phyloP scores from a whole-genome alignment of 2,888 invertebrate species.

The Rhingia rostrata region DNA sequence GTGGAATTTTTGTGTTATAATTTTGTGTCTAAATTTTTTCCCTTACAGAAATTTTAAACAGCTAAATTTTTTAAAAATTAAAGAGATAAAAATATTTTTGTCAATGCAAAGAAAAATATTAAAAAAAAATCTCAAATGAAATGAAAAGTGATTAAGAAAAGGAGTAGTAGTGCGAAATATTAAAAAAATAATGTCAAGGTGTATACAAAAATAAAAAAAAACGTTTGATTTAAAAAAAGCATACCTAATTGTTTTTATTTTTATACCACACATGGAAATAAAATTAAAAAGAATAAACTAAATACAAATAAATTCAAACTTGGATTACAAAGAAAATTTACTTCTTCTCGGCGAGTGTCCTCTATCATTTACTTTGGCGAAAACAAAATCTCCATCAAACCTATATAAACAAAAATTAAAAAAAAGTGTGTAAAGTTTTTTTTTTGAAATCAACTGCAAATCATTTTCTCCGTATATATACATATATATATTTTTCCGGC shows the following conservation, averaged over 20 bases:
- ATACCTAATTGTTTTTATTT: slow-evolving; percentile 69
- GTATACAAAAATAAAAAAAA: slow-evolving; percentile 14
- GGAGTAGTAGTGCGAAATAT: slow-evolving; percentile 28
- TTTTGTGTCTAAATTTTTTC: slow-evolving; percentile 32
- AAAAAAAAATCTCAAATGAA: slow-evolving; percentile 35
- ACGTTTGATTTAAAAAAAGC: slow-evolving; percentile 40
- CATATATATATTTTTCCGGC: slow-evolving; percentile 15
- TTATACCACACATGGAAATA: slow-evolving; percentile 52
- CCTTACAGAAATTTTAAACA: slow-evolving; percentile 70
- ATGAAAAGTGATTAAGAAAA: slow-evolving; percentile 18
- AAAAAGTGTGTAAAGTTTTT: slow-evolving; percentile 31
- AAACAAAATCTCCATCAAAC: slow-evolving; percentile 8
- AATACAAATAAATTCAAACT: slow-evolving; percentile 30
- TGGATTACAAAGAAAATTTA: slow-evolving; percentile 32
- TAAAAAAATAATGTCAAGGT: slow-evolving; percentile 21
- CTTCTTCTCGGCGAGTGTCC: slow-evolving; percentile 38
- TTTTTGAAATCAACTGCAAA: background rate
- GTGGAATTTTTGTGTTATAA: slow-evolving; percentile 47
- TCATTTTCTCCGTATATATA: background rate
- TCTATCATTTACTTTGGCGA: slow-evolving; percentile 32
- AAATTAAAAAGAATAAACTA: slow-evolving; percentile 52
- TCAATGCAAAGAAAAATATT: slow-evolving; percentile 35
- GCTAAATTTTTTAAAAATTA: slow-evolving; percentile 52
- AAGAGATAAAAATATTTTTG: slow-evolving; percentile 44
- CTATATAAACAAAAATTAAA: slow-evolving; percentile 23